phyloP scores from a whole-genome alignment of 2,113 vertebrate genomes.

The Albula goreensis region DNA sequence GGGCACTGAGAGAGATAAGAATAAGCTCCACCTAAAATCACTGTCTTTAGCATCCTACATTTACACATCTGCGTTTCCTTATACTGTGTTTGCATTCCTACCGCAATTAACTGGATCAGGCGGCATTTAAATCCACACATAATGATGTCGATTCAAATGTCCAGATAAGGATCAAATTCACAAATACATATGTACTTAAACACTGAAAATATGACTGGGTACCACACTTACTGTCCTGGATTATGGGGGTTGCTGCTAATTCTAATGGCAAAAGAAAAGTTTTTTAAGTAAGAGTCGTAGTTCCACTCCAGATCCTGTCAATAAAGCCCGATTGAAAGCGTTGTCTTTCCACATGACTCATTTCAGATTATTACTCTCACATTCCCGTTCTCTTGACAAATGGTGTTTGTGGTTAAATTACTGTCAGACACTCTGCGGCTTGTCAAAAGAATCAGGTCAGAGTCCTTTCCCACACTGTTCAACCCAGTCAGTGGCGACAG shows the following conservation, averaged over 20 bases:
- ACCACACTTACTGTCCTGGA: conserved; percentile 54
- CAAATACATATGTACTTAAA: no score
- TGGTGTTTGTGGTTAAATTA: background rate
- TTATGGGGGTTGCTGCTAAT: conserved; percentile 49
- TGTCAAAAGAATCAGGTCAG: background rate
- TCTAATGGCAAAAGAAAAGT: conserved; percentile 27
- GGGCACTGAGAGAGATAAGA: no score
- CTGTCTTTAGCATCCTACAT: conserved; percentile 64
- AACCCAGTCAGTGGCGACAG: background rate
- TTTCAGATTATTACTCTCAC: conserved; percentile 55
- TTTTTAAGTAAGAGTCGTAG: conserved; percentile 20
- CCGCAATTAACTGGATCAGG: background rate
- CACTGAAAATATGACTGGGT: conserved; percentile 25
- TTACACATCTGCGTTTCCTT: conserved; percentile 66
- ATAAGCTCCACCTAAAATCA: conserved; percentile 14
- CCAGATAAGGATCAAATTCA: no score
- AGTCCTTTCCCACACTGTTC: background rate
- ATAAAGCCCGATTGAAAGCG: conserved; percentile 51
- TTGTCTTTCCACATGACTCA: conserved; percentile 58
- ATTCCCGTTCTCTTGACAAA: conserved; percentile 30
- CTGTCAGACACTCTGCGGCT: background rate
- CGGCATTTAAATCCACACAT: background rate
- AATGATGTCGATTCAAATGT: no score
- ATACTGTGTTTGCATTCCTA: conserved; percentile 15
- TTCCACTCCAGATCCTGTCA: conserved; percentile 41